Conservation (phyloP, 1,140 invertebrate species). For the Drosophila teissieri region DNA sequence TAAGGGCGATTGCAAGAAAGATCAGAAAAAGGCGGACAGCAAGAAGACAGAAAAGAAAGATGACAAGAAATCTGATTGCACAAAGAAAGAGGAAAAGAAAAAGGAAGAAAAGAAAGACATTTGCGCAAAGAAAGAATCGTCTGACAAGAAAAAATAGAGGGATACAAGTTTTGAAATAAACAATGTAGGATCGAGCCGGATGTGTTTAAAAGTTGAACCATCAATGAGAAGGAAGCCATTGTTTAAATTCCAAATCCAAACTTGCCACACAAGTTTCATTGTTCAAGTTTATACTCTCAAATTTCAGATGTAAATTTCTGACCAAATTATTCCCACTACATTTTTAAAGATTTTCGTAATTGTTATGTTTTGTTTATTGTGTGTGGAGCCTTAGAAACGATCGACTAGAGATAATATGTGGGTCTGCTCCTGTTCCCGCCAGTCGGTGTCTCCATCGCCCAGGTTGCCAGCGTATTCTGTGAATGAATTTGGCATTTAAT, state of each 20-base stretch:
- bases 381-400: slow-evolving; percentile 91
- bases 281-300: neutral
- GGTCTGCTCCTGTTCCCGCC: slow-evolving; percentile 94
- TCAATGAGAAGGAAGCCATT: slow-evolving; percentile 15
- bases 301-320: slow-evolving; percentile 15
- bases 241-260: slow-evolving; percentile 9
- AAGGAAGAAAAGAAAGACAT: slow-evolving; percentile 3
- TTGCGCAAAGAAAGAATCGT: slow-evolving; percentile 5
- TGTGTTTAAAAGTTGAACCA: neutral
- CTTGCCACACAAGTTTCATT: neutral
- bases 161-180: neutral
- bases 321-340: slow-evolving; percentile 1
- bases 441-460: slow-evolving; percentile 92
- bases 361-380: slow-evolving; percentile 38
- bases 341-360: neutral
- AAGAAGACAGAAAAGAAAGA: neutral
- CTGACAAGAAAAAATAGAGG: slow-evolving; percentile 6
- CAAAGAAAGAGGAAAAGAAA: slow-evolving; percentile 13
- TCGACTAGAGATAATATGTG: slow-evolving; percentile 96
- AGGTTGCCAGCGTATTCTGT: slow-evolving; percentile 97
- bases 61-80: slow-evolving; percentile 7
- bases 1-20: slow-evolving; percentile 1
- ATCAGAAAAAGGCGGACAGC: neutral
- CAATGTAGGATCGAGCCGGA: neutral
- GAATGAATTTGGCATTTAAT: slow-evolving; percentile 41